Evolutionary conservation across 2,888 invertebrate genomes (phyloP), one percentile per base, ranked within the genome.

Genomic region (Carabus problematicus): DNA sequence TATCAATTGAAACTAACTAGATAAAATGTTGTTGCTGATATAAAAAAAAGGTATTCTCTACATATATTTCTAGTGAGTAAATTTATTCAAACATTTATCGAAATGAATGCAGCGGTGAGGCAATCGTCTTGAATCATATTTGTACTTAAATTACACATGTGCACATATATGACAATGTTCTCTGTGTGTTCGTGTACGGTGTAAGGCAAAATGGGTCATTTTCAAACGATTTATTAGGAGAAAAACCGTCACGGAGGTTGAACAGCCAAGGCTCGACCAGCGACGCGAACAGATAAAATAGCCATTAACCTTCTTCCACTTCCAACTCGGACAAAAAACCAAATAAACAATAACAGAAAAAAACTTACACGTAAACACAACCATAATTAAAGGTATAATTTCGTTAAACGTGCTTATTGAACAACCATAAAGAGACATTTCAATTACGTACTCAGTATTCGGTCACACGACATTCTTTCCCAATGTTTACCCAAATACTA

Each of bases 271-370:
- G 45, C 45, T 64, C 64, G 56, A 12, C 56, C 29, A 42, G 18
- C 45, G 43, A 49, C 62, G 62, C 12, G 12, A 29, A 56, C 42
- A 56, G 64, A 64, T 64, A 64, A 64, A 64, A 64, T 64, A 64
- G 56, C 56, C 56, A 64, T 64, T 64, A 64, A 64, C 64, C 64
- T 64, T 64, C 56, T 64, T 64, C 45, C 14, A 64, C 56, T 64
- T 64, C 47, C 55, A 16, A 52, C 29, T 29, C 29, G 8, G 52
- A 52, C 14, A 52, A 52, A 52, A 49, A 49, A 52, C 6, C 42
- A 39, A 54, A 64, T 40, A 55, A 55, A 64, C 42, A 41, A 41
- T 55, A 41, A 12, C 18, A 64, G 41, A 55, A 7, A 64, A 49
- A 54, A 64, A 42, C 43, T 64, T 39, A 58, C 54, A 29, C 56